Conservation (phyloP, 2,797 vertebrate species). For the Diplodus puntazzo region DNA sequence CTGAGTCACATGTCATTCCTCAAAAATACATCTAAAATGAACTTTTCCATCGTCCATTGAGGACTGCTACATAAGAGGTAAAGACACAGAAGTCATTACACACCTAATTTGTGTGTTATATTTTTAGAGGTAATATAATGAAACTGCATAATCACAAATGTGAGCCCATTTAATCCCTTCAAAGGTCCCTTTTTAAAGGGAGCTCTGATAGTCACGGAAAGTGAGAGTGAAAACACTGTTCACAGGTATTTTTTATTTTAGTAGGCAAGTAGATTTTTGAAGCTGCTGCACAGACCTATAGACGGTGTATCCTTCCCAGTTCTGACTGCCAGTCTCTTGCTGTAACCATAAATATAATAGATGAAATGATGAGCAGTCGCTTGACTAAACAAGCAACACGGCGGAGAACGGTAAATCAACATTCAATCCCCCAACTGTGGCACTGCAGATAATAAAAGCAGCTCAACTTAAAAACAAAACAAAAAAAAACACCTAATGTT, state of each 20-base stretch:
- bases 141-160: slow-evolving; percentile 23
- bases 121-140: slow-evolving; percentile 10
- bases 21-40: background rate
- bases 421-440: slow-evolving; percentile 36
- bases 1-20: background rate
- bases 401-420: slow-evolving; percentile 48
- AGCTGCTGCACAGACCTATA: background rate
- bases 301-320: background rate
- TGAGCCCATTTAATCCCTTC: background rate
- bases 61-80: background rate
- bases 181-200: background rate
- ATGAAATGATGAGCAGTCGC: slow-evolving; percentile 26
- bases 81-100: slow-evolving; percentile 14
- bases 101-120: slow-evolving; percentile 12
- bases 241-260: background rate
- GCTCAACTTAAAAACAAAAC: slow-evolving; percentile 17
- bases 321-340: slow-evolving; percentile 29
- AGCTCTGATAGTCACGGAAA: background rate
- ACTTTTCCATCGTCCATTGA: background rate
- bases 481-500: background rate
- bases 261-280: background rate
- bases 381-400: slow-evolving; percentile 42
- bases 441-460: slow-evolving; percentile 43
- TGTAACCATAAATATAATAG: slow-evolving; percentile 34
- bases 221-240: background rate